These are phyloP conservation scores for Drosophila carrolli DNA, from an alignment of 1,140 invertebrate genomes.

Conservation along the genomic window DNA sequence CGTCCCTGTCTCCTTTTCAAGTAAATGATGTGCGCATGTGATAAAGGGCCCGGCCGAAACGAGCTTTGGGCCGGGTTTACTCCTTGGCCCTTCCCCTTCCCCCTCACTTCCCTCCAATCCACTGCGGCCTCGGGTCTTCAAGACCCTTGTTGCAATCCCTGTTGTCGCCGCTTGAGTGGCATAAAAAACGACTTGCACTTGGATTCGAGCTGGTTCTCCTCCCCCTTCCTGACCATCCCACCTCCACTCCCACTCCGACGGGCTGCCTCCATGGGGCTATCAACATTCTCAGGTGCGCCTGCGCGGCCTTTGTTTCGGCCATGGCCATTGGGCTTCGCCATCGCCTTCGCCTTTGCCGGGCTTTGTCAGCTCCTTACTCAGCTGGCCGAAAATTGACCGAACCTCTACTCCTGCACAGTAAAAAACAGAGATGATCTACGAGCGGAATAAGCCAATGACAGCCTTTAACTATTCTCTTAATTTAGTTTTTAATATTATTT, in stretches of 20 bases:
- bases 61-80: conserved; percentile 33
- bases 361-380: conserved; percentile 65
- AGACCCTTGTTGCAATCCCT: conserved; percentile 46
- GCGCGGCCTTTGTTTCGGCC: conserved; percentile 69
- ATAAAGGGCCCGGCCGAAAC: conserved; percentile 73
- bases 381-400: conserved; percentile 63
- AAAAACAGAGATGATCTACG: not conserved
- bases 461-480: no score
- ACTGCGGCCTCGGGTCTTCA: conserved; percentile 4
- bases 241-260: conserved; percentile 21
- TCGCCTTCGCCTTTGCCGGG: conserved; percentile 30
- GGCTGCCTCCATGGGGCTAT: conserved; percentile 73
- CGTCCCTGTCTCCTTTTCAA: conserved; percentile 51
- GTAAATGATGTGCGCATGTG: conserved; percentile 82
- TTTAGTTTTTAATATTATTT: no score
- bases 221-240: not conserved
- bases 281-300: conserved; percentile 81
- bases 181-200: conserved; percentile 81
- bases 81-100: not conserved
- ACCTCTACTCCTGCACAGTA: conserved; percentile 30
- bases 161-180: conserved; percentile 67
- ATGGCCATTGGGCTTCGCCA: conserved; percentile 35
- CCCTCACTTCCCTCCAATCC: conserved; percentile 8
- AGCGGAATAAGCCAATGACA: no score
- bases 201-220: conserved; percentile 54